A percentile compares a stretch with the other conserved stretches of the same genome.
Evolutionary conservation across 2,113 vertebrate species (phyloP).

Genomic region (Rhabdomys dilectus): DNA sequence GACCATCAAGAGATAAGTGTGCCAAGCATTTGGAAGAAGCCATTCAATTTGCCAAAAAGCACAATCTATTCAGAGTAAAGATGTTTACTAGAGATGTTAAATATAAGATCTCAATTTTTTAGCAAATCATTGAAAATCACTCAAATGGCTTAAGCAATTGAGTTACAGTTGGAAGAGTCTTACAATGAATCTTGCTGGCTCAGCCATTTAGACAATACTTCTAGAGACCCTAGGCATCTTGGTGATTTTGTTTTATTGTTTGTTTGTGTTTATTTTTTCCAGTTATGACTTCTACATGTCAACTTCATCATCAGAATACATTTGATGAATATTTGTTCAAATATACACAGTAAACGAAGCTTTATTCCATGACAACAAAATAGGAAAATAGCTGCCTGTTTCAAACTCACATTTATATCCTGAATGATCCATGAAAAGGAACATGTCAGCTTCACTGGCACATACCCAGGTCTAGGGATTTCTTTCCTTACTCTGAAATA

Average conservation of each 20-base stretch:
- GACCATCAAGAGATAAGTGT: not conserved
- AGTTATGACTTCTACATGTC: not conserved
- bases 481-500: not conserved
- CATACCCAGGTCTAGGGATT: not conserved
- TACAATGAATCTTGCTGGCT: not conserved
- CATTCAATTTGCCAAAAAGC: not conserved
- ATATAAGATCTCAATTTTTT: not conserved
- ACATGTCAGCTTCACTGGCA: not conserved
- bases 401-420: not conserved
- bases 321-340: not conserved
- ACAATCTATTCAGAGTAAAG: constrained; percentile 16
- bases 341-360: not conserved
- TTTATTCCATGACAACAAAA: constrained; percentile 3
- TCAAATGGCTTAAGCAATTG: not conserved
- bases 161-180: not conserved
- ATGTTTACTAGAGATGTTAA: not conserved
- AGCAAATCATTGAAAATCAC: not conserved
- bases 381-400: not conserved
- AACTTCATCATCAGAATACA: not conserved
- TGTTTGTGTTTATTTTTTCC: not conserved
- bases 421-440: not conserved
- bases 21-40: not conserved
- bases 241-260: not conserved
- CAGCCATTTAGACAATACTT: not conserved
- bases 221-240: not conserved